A percentile compares a stretch with the other conserved stretches of the same genome.
Evolutionary conservation across 1,140 invertebrate genomes (phyloP).

Genomic region (Platyura marginata): DNA sequence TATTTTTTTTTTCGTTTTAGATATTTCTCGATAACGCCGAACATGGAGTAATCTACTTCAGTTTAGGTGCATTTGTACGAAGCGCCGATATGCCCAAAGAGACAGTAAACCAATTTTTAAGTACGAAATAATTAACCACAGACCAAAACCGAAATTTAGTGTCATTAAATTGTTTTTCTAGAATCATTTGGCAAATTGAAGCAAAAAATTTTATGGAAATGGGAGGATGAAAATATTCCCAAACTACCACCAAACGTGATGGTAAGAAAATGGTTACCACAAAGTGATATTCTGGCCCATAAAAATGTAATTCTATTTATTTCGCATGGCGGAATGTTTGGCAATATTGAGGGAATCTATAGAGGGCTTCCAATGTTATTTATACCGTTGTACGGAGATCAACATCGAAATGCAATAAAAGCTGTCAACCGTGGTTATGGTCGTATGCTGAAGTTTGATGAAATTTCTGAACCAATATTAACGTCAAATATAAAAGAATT

Average conservation of each 20-base stretch:
- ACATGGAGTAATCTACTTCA: constrained; percentile 37
- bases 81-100: constrained; percentile 24
- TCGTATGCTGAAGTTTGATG: constrained; percentile 14
- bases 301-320: constrained; percentile 37
- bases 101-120: constrained; percentile 10
- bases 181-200: constrained; percentile 33
- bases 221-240: constrained; percentile 25
- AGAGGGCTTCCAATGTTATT: constrained; percentile 44
- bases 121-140: constrained; percentile 10
- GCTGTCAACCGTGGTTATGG: constrained; percentile 21
- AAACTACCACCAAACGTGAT: constrained; percentile 34
- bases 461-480: constrained; percentile 16
- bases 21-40: constrained; percentile 29
- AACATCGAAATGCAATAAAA: constrained; percentile 24
- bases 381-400: constrained; percentile 42
- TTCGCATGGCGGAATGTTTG: constrained; percentile 44
- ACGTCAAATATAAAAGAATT: constrained; percentile 13
- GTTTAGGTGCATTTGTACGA: constrained; percentile 35
- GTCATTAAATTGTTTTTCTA: no score
- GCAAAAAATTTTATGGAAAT: constrained; percentile 44
- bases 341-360: constrained; percentile 41
- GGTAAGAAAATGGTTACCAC: constrained; percentile 44
- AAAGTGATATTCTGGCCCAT: constrained; percentile 31
- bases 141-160: no score
- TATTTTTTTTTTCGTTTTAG: constrained; percentile 13